Evolutionary conservation across 2,888 invertebrate species (phyloP).

Genomic region (Caenorhabditis virilis): DNA sequence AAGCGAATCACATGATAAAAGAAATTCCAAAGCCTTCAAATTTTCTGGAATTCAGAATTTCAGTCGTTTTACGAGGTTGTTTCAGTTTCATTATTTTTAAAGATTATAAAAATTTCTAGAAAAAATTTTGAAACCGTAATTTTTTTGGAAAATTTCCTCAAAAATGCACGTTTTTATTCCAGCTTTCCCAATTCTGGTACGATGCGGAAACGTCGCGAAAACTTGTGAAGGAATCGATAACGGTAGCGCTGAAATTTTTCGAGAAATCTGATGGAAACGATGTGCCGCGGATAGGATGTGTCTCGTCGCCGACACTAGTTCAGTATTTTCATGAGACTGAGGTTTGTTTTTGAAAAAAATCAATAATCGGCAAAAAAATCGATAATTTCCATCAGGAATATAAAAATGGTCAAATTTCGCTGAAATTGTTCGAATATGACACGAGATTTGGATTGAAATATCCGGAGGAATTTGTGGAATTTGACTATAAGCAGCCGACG

Average conservation of each 20-base stretch:
- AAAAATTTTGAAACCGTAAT: too few species aligned
- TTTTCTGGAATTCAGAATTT: too few species aligned
- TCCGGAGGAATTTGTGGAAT: conserved; percentile 81
- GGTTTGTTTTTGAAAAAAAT: conserved; percentile 11
- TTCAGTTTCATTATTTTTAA: too few species aligned
- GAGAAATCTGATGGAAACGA: conserved; percentile 8
- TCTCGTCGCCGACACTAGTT: conserved; percentile 52
- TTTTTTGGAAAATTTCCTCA: too few species aligned
- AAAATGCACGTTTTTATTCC: too few species aligned
- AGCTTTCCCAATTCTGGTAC: conserved; percentile 98
- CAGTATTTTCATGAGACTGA: conserved; percentile 44
- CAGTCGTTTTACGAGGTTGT: too few species aligned
- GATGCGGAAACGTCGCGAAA: conserved; percentile 78
- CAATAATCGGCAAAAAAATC: not conserved
- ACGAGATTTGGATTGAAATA: conserved; percentile 77
- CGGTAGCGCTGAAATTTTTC: conserved; percentile 7
- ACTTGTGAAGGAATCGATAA: conserved; percentile 33
- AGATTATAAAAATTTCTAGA: not conserved
- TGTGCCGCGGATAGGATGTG: conserved; percentile 36
- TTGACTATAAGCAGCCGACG: conserved; percentile 81
- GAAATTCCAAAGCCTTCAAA: too few species aligned
- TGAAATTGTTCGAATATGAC: conserved; percentile 80
- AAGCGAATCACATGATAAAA: too few species aligned
- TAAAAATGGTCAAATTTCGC: conserved; percentile 20
- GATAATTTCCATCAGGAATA: conserved; percentile 27